phyloP scores from a whole-genome alignment of 2,888 invertebrate genomes.

The Microchrysa polita region DNA sequence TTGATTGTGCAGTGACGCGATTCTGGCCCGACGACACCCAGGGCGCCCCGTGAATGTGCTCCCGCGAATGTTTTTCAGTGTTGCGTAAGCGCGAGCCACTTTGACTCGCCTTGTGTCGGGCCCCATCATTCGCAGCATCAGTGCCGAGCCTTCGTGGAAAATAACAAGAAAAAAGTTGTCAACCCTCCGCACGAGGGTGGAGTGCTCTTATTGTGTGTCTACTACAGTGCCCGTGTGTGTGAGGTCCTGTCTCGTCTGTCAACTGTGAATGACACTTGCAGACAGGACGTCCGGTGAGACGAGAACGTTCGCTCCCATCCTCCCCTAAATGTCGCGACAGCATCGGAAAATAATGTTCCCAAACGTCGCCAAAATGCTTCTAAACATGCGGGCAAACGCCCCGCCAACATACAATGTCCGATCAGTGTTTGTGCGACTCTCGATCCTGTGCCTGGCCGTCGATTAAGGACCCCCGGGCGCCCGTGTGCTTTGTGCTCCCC shows the following conservation, averaged over 20 bases:
- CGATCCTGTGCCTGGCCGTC: not conserved
- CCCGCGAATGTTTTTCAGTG: conserved; percentile 9
- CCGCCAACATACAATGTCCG: conserved; percentile 1
- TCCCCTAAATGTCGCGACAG: not conserved
- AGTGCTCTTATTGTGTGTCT: not conserved
- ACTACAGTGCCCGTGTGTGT: not conserved
- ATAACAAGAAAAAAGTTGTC: not conserved
- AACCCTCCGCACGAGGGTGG: not conserved
- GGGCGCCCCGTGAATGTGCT: not conserved
- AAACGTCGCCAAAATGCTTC: not conserved
- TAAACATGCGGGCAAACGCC: conserved; percentile 21
- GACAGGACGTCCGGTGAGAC: too few relatives aligned
- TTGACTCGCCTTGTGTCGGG: conserved; percentile 14
- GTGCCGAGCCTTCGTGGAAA: not conserved
- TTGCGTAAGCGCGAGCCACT: conserved; percentile 32
- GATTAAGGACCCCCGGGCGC: not conserved
- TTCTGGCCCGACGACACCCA: not conserved
- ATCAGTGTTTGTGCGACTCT: not conserved
- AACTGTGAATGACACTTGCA: not conserved
- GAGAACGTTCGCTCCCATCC: too few relatives aligned
- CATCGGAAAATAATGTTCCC: conserved; percentile 2
- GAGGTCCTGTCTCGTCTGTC: not conserved
- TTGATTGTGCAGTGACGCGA: conserved; percentile 21
- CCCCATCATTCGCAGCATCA: not conserved
- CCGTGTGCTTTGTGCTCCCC: not conserved